Conservation (phyloP, 2,888 invertebrate genomes). For the Campaea margaritaria region DNA sequence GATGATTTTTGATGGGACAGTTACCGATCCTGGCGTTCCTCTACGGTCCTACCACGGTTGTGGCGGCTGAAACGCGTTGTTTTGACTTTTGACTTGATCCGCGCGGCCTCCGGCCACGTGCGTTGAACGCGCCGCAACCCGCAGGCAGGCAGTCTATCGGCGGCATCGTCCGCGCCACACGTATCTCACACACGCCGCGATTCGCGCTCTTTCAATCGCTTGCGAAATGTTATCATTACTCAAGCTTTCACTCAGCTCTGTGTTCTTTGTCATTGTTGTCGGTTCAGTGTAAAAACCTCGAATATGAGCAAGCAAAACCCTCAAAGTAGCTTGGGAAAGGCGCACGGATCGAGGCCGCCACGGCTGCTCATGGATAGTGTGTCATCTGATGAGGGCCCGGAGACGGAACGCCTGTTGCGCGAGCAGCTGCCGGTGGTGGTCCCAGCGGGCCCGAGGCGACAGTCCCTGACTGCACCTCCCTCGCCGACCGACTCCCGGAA, state of each 20-base stretch:
- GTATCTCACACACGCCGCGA: slow-evolving; percentile 48
- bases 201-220: slow-evolving; percentile 45
- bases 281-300: slow-evolving; percentile 54
- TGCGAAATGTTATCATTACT: slow-evolving; percentile 66
- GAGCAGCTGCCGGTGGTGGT: slow-evolving; percentile 65
- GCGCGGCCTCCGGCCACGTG: slow-evolving; percentile 44
- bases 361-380: slow-evolving; percentile 75
- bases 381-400: slow-evolving; percentile 79
- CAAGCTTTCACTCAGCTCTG: slow-evolving; percentile 46
- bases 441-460: slow-evolving; percentile 58
- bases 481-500: slow-evolving; percentile 80
- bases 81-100: slow-evolving; percentile 54
- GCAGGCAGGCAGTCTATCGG: slow-evolving; percentile 63
- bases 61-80: slow-evolving; percentile 48
- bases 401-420: slow-evolving; percentile 72
- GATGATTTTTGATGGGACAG: no score
- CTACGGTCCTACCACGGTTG: no score
- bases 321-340: slow-evolving; percentile 60
- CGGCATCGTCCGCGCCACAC: slow-evolving; percentile 64
- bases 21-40: no score
- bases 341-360: slow-evolving; percentile 62
- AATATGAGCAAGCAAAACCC: slow-evolving; percentile 72
- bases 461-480: slow-evolving; percentile 79
- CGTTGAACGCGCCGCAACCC: slow-evolving; percentile 40
- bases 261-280: slow-evolving; percentile 49